These are phyloP conservation scores for Cristatella mucedo DNA, from an alignment of 2,888 invertebrate genomes.

Conservation along the genomic window DNA sequence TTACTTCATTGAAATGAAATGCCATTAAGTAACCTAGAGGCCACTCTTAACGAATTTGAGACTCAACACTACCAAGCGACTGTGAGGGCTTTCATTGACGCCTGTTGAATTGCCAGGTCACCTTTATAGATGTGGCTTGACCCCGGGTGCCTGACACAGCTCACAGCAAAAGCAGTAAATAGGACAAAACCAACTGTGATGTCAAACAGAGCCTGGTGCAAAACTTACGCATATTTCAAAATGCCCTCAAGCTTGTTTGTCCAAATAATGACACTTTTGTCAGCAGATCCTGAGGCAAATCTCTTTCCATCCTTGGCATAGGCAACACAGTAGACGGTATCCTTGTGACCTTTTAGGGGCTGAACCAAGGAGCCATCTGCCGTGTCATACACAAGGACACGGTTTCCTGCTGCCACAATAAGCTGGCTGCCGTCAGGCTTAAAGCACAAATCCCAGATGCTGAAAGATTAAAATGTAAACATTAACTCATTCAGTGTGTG, in stretches of 20 bases:
- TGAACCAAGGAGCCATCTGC: conserved; percentile 75
- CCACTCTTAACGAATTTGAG: too few relatives aligned
- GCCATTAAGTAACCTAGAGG: too few relatives aligned
- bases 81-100: too few relatives aligned
- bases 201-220: neutral
- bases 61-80: too few relatives aligned
- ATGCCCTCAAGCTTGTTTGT: conserved; percentile 84
- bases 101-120: too few relatives aligned
- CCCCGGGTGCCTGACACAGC: too few relatives aligned
- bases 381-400: conserved; percentile 86
- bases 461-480: conserved; percentile 40
- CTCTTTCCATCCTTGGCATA: conserved; percentile 85
- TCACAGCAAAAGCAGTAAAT: conserved; percentile 2
- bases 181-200: neutral
- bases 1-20: too few relatives aligned
- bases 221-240: conserved; percentile 74
- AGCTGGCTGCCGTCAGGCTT: conserved; percentile 85
- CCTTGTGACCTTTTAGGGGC: conserved; percentile 85
- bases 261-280: conserved; percentile 96
- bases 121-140: too few relatives aligned
- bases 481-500: too few relatives aligned
- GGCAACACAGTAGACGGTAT: conserved; percentile 72
- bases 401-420: conserved; percentile 79
- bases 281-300: conserved; percentile 90
- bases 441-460: conserved; percentile 85